A percentile compares a stretch with the other conserved stretches of the same genome.
Evolutionary conservation across 2,888 invertebrate species (phyloP).

Genomic region (Ormyrus rosae): DNA sequence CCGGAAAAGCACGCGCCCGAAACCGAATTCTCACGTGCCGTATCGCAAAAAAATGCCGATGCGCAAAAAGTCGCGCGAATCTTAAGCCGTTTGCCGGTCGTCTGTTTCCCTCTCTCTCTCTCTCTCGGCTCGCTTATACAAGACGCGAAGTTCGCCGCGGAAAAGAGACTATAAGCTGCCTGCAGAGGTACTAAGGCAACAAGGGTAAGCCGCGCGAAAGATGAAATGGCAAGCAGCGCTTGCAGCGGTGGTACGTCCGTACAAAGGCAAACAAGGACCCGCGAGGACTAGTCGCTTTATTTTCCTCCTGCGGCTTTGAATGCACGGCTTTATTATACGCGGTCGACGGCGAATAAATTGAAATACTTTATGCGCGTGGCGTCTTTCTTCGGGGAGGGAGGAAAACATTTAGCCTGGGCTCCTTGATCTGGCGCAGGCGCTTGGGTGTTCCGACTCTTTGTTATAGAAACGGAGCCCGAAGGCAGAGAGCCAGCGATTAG

Average conservation of each 20-base stretch:
- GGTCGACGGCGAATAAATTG: slow-evolving; percentile 59
- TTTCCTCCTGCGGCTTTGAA: slow-evolving; percentile 40
- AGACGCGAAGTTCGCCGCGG: slow-evolving; percentile 3
- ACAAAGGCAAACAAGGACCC: neutral
- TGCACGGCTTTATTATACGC: slow-evolving; percentile 59
- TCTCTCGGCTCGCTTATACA: neutral
- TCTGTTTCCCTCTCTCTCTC: neutral
- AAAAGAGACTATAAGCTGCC: neutral
- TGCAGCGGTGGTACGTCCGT: neutral
- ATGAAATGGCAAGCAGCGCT: neutral
- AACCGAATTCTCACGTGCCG: too few species aligned
- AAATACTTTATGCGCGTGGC: slow-evolving; percentile 47
- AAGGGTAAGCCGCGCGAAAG: slow-evolving; percentile 36
- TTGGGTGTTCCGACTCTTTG: neutral
- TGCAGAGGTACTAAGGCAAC: slow-evolving; percentile 57
- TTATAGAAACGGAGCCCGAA: neutral
- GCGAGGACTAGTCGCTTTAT: neutral
- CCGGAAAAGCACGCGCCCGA: too few species aligned
- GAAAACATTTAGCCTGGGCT: too few species aligned
- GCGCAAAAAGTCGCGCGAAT: too few species aligned
- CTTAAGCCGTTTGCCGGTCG: neutral
- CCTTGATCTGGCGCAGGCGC: too few species aligned
- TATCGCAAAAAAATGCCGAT: too few species aligned
- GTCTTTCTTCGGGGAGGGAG: neutral
- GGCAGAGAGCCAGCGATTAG: neutral